Evolutionary conservation across 1,140 invertebrate species (phyloP).

Genomic region (Tenebrio molitor): DNA sequence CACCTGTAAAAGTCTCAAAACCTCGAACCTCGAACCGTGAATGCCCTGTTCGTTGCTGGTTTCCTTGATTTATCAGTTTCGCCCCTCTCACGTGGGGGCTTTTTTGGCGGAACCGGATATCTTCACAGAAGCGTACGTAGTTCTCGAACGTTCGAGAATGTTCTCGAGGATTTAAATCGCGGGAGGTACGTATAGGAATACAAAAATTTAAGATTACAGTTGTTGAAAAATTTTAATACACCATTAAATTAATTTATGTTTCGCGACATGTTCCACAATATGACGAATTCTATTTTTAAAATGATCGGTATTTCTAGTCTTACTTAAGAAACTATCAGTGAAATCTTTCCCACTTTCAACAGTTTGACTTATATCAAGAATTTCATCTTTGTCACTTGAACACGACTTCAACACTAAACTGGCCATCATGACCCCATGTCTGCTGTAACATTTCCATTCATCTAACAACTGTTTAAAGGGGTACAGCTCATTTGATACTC

Average conservation of each 20-base stretch:
- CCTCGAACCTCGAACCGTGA: too few species aligned
- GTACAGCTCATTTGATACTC: slow-evolving; percentile 67
- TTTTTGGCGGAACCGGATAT: too few species aligned
- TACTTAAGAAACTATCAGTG: slow-evolving; percentile 44
- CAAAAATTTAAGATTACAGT: too few species aligned
- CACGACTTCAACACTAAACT: not conserved
- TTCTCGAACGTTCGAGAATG: too few species aligned
- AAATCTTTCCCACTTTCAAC: not conserved
- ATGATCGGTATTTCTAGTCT: not conserved
- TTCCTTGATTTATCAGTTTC: too few species aligned
- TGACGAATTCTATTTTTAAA: not conserved
- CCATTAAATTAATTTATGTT: not conserved
- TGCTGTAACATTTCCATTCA: slow-evolving; percentile 48
- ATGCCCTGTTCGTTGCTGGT: too few species aligned
- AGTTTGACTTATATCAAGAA: not conserved
- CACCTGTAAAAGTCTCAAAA: too few species aligned
- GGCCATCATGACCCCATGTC: slow-evolving; percentile 61
- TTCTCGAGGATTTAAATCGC: too few species aligned
- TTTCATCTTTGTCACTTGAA: slow-evolving; percentile 9
- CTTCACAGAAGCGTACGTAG: too few species aligned
- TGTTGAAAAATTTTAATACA: too few species aligned
- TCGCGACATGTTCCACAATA: not conserved
- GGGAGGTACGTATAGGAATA: too few species aligned
- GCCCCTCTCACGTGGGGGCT: too few species aligned
- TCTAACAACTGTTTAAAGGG: slow-evolving; percentile 60